Conservation (phyloP, 2,888 invertebrate species). For the Philhelius pedissequus region DNA sequence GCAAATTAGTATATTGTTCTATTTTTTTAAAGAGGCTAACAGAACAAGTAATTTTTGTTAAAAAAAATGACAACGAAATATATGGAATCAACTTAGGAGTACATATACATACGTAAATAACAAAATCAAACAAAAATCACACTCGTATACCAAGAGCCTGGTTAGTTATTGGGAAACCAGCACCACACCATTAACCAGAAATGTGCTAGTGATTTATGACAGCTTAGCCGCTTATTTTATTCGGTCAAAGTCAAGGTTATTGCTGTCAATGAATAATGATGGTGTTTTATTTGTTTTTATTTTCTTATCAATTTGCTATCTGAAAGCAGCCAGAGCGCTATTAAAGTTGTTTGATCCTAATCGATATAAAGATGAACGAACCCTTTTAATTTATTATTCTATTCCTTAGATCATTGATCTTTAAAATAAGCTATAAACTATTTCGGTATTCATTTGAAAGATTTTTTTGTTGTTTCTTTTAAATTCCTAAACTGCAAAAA, state of each 20-base stretch:
- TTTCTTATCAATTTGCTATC: conserved; percentile 1
- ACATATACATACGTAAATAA: neutral
- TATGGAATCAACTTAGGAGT: neutral
- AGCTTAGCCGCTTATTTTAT: conserved; percentile 25
- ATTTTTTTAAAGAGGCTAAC: neutral
- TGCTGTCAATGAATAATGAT: conserved; percentile 35
- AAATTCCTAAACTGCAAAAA: neutral
- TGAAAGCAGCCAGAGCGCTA: no score
- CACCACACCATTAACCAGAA: neutral
- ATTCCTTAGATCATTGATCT: conserved; percentile 46
- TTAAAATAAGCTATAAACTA: neutral
- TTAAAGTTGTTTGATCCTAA: neutral
- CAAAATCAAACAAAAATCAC: neutral
- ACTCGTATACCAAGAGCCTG: neutral
- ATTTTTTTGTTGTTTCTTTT: no score
- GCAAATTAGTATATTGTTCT: neutral
- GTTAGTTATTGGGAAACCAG: neutral
- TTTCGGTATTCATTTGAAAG: no score
- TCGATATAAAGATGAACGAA: conserved; percentile 6
- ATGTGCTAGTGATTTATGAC: conserved; percentile 22
- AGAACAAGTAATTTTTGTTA: neutral
- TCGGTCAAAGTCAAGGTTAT: conserved; percentile 66
- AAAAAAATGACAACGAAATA: neutral
- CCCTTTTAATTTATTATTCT: neutral
- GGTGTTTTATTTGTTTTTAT: neutral